Base-by-base conservation (phyloP, 2,888 invertebrate genomes). In the Eledone cirrhosa region DNA sequence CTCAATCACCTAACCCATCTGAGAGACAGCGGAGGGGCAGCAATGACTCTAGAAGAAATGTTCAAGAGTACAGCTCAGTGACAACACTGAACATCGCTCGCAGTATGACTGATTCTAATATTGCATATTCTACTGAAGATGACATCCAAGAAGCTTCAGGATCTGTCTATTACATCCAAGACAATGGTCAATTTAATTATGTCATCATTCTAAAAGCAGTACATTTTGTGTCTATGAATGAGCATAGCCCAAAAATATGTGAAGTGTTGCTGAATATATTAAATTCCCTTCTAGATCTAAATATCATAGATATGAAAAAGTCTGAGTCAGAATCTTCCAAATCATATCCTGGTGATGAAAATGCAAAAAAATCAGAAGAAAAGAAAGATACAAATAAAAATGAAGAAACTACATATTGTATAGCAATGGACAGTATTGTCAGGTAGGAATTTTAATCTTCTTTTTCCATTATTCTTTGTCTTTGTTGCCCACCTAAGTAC, bases 151-250 rank as follows among this genome's bases (percentile, higher is more conserved):
- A 97, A 88, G 93, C 95, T 80, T 94, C 95, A 1, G 91, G 91
- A 4, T 90, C 98, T 0, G 92, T 94, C 29, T 94, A 95, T 89
- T 99, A 98, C 88, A 98, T 99, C 80, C 98, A 97, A 47, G 95
- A 95, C 86, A 97, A 98, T 85, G 99, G 99, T 0, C 96, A 97
- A 88, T 94, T 99, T 80, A 96, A 98, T 90, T 94, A 96, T 84
- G 94, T 95, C 92, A 95, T 89, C 24, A 84, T 89, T 22, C 88
- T 93, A 16, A 89, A 97, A 94, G 97, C 96, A 13, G 94, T 97
- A 0, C 96, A 97, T 89, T 94, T 95, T 80, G 94, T 97, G 16
- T 94, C 96, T 1, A 93, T 96, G 83, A 94, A 97, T 89, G 97
- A 98, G 87, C 94, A 94, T 82, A 96, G 96, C 0, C 92, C 97